Conservation (phyloP, 2,888 invertebrate species). For the Phaonia tiefii region DNA sequence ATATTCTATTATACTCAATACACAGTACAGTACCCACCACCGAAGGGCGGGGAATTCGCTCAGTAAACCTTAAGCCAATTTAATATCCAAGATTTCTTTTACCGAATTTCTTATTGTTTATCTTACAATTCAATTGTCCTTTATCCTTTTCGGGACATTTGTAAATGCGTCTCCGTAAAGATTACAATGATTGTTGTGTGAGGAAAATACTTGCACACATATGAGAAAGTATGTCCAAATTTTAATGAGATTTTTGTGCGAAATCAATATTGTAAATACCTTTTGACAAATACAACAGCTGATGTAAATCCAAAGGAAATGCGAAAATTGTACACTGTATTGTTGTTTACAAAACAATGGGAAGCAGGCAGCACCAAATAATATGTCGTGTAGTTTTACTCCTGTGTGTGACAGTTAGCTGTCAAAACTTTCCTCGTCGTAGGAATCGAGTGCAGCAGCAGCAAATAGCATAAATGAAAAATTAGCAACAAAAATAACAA, state of each 20-base stretch:
- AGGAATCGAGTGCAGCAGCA: not conserved
- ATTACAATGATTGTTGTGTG: too few relatives aligned
- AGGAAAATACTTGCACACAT: too few relatives aligned
- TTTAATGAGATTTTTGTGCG: not conserved
- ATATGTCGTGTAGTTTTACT: not conserved
- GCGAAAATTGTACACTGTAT: not conserved
- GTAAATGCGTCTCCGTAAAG: not conserved
- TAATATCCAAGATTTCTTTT: not conserved
- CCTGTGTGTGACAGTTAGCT: slow-evolving; percentile 8
- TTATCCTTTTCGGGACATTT: not conserved
- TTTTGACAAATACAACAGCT: slow-evolving; percentile 29
- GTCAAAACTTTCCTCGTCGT: not conserved
- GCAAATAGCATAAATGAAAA: slow-evolving; percentile 1
- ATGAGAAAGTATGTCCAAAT: not conserved
- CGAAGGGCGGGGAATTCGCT: slow-evolving; percentile 8
- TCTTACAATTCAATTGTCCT: not conserved
- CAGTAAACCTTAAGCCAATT: not conserved
- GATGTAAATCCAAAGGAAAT: slow-evolving; percentile 12
- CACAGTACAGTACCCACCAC: too few relatives aligned
- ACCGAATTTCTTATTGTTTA: not conserved
- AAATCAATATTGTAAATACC: slow-evolving; percentile 8
- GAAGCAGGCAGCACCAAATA: not conserved
- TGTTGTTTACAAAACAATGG: slow-evolving; percentile 36
- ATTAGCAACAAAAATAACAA: slow-evolving; percentile 12
- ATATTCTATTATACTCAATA: too few relatives aligned